Conservation (phyloP, 2,113 vertebrate species). For the Chaetodon trifascialis region DNA sequence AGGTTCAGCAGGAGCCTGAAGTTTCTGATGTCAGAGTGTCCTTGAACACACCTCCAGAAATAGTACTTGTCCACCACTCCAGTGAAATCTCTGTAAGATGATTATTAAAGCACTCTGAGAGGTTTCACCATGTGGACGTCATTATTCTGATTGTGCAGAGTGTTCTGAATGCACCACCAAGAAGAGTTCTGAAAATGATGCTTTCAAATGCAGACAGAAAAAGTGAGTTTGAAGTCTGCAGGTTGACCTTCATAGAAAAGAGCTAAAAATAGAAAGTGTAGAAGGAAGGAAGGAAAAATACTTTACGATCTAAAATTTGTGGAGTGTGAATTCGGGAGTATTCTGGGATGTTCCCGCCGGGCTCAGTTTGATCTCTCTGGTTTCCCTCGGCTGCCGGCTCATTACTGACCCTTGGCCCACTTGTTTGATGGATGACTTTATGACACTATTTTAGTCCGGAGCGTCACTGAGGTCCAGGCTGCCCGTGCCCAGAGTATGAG, state of each 20-base stretch:
- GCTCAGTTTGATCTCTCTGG: constrained; percentile 37
- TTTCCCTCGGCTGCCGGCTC: constrained; percentile 37
- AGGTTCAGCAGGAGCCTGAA: neutral
- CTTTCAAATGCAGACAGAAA: neutral
- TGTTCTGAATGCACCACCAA: neutral
- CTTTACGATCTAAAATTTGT: constrained; percentile 20
- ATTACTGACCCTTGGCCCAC: constrained; percentile 70
- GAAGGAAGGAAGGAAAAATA: constrained; percentile 6
- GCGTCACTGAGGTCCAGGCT: constrained; percentile 68
- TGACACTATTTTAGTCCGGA: constrained; percentile 82
- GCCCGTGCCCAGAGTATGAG: constrained; percentile 63
- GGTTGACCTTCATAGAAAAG: neutral
- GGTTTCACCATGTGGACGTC: no score
- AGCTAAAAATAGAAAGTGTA: neutral
- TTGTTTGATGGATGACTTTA: constrained; percentile 80
- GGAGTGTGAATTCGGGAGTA: constrained; percentile 32
- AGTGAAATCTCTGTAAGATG: constrained; percentile 6
- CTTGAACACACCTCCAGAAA: constrained; percentile 14
- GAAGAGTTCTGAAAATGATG: neutral
- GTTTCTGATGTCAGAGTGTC: neutral
- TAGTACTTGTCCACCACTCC: neutral
- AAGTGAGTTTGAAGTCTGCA: neutral
- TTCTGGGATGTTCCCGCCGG: constrained; percentile 41
- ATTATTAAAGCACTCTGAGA: constrained; percentile 5
- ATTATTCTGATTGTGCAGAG: no score